A percentile compares a stretch with the other conserved stretches of the same genome.
These are phyloP conservation scores for Pseudochirops cupreus DNA, from an alignment of 2,797 vertebrate genomes.

Conservation along the genomic window DNA sequence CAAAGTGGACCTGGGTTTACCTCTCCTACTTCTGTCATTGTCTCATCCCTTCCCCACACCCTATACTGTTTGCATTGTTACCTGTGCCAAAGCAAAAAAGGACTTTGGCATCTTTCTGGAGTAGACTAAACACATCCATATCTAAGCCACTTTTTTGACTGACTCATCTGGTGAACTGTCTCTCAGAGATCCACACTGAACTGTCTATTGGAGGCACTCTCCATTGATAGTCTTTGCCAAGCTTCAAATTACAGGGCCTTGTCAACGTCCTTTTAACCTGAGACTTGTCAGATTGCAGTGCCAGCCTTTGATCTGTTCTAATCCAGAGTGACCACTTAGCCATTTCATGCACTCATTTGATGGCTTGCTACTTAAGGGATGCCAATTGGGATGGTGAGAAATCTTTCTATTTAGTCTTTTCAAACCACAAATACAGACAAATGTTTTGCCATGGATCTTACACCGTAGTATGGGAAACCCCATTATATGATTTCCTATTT, in stretches of 20 bases:
- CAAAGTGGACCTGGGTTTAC: not conserved
- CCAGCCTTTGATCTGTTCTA: conserved; percentile 4
- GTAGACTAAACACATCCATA: not conserved
- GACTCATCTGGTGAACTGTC: not conserved
- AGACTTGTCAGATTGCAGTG: not conserved
- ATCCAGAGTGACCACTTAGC: not conserved
- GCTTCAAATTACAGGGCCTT: not conserved
- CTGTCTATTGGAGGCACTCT: not conserved
- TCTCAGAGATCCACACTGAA: not conserved
- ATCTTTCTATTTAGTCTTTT: not conserved
- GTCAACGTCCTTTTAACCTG: not conserved
- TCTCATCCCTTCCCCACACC: not conserved
- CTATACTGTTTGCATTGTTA: not conserved
- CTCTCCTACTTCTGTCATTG: not conserved
- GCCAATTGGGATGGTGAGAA: not conserved
- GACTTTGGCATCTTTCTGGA: not conserved
- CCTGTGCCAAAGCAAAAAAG: not conserved
- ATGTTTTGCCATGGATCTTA: not conserved
- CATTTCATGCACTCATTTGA: not conserved
- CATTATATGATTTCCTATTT: not conserved
- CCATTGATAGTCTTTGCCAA: not conserved
- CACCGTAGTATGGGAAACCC: not conserved
- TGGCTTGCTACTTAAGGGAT: not conserved
- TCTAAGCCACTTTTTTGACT: not conserved
- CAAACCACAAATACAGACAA: not conserved